Evolutionary conservation across 2,797 vertebrate genomes (phyloP).

Genomic region (Pithecia hirsuta): DNA sequence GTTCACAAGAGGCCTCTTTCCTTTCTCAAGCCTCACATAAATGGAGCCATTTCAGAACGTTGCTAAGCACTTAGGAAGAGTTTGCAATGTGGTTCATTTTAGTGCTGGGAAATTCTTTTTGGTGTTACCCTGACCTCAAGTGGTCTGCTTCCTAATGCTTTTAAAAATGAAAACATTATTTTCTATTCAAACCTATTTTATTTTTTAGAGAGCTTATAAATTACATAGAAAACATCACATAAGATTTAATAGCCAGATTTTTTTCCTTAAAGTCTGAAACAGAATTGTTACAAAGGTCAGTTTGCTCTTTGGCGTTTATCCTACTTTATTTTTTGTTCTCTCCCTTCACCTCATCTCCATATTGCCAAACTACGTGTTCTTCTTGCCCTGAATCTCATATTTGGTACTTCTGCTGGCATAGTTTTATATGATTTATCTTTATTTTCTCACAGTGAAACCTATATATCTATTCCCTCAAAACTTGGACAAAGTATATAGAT

Average conservation of each 20-base stretch:
- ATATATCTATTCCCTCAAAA: neutral
- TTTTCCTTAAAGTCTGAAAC: neutral
- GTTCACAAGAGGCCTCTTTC: conserved; percentile 19
- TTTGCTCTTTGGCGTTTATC: neutral
- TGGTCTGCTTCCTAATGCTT: conserved; percentile 78
- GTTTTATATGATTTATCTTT: neutral
- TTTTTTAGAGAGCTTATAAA: conserved; percentile 64
- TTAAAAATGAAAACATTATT: conserved; percentile 60
- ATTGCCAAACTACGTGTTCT: neutral
- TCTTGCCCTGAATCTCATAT: neutral
- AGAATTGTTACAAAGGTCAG: neutral
- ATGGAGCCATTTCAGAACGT: conserved; percentile 73
- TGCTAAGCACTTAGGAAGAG: conserved; percentile 74
- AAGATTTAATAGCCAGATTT: conserved; percentile 1
- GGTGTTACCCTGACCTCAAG: conserved; percentile 79
- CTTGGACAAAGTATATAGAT: neutral
- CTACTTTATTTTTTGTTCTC: neutral
- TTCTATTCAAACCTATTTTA: conserved; percentile 60
- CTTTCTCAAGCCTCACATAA: conserved; percentile 52
- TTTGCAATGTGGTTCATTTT: conserved; percentile 73
- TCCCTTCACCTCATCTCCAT: neutral
- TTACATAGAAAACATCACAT: neutral
- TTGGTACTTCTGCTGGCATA: neutral
- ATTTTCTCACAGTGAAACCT: neutral
- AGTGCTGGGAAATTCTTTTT: conserved; percentile 81